Evolutionary conservation across 2,797 vertebrate genomes (phyloP), one percentile per base, ranked within the genome.

Genomic region (Manis crassicaudata): DNA sequence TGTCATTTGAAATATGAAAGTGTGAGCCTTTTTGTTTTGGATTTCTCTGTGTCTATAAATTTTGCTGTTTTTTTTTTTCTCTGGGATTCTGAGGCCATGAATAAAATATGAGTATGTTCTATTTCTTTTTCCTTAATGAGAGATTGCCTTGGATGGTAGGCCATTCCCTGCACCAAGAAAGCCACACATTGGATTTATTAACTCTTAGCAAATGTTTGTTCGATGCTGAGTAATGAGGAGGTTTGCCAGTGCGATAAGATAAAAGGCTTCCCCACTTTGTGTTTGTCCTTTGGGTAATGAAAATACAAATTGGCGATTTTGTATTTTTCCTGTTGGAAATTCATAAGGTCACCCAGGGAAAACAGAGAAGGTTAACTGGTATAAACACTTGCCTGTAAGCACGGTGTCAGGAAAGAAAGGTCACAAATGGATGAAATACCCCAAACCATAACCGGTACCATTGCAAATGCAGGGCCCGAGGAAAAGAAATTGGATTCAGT

Each of bases 261-360:
- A 96, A 97, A 97, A 96, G 93, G 93, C 89, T 84, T 96, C 90
- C 56, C 94, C 46, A 92, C 89, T 96, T 95, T 79, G 81, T 93
- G 94, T 97, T 96, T 93, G 90, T 96, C 97, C 96, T 97, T 65
- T 96, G 97, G 95, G 97, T 97, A 96, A 97, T 98, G 96, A 95
- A 97, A 97, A 96, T 97, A 96, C 96, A 97, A 97, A 97, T 95
- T 92, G 96, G 93, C 10, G 67, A 96, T 96, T 97, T 96, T 97
- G 96, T 97, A 85, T 97, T 97, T 96, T 94, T 98, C 62, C 73
- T 97, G 14, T 60, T 95, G 90, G 93, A 95, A 97, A 88, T 92
- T 96, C 56, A 54, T 89, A 90, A 97, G 96, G 85, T 91, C 95
- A 92, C 37, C 5, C 1, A 72, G 46, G 79, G 58, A 73, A 95